Conservation (phyloP, 1,140 invertebrate genomes). For the Reticulitermes speratus region DNA sequence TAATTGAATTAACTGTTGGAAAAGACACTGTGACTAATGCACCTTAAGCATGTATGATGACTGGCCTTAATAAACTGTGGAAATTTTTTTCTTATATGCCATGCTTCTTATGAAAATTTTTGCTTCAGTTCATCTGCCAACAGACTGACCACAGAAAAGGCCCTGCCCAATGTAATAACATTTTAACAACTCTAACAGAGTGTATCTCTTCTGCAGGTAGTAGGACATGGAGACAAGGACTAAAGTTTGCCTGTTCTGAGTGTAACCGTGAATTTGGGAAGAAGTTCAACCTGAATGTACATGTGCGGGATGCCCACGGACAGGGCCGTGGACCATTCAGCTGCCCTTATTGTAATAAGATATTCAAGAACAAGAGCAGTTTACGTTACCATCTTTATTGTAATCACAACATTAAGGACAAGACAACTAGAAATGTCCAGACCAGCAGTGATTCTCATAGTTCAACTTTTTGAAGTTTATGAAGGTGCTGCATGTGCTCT, state of each 20-base stretch:
- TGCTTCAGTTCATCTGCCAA: too few relatives aligned
- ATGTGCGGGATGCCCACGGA: constrained; percentile 33
- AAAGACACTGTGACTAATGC: too few relatives aligned
- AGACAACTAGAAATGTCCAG: not conserved
- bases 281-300: constrained; percentile 50
- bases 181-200: not conserved
- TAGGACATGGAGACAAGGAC: not conserved
- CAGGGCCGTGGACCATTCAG: constrained; percentile 34
- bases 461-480: too few relatives aligned
- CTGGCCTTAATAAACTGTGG: too few relatives aligned
- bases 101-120: too few relatives aligned
- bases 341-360: constrained; percentile 30
- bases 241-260: constrained; percentile 40
- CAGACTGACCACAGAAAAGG: too few relatives aligned
- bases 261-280: constrained; percentile 61
- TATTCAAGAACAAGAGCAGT: constrained; percentile 33
- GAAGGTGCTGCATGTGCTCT: too few relatives aligned
- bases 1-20: too few relatives aligned
- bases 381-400: constrained; percentile 33
- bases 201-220: not conserved
- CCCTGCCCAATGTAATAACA: too few relatives aligned
- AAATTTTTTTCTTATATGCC: too few relatives aligned
- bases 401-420: not conserved
- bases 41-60: too few relatives aligned
- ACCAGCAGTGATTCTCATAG: too few relatives aligned